Base-by-base conservation (phyloP, 2,113 vertebrate genomes). In the Eolophus roseicapilla region DNA sequence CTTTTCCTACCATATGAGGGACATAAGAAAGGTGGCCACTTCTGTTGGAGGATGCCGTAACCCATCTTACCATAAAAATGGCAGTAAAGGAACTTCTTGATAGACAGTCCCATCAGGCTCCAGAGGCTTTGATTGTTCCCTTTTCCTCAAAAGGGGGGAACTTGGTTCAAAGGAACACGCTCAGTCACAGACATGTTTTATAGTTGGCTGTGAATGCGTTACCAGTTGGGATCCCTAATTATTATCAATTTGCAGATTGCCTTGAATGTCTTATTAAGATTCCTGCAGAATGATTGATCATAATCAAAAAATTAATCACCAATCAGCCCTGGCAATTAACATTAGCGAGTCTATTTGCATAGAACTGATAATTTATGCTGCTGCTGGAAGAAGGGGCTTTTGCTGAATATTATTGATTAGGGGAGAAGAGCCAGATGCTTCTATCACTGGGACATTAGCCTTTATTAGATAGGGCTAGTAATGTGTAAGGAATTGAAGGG, bases 221-320 rank as follows among this genome's bases (percentile, higher is more conserved):
- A 84, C 75, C 3, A 6, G 31, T 96, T 94, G 94, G 78, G 95
- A 96, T 93, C 81, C 67, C 94, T 95, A 87, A 95, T 97, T 97
- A 95, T 97, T 97, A 96, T 55, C 95, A 97, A 95, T 94, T 93
- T 97, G 90, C 88, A 88, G 62, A 95, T 97, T 94, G 60, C 86
- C 87, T 95, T 96, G 93, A 89, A 93, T 88, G 92, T 93, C 96
- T 97, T 97, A 95, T 94, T 96, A 93, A 90, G 90, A 96, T 95
- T 97, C 55, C 20, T 91, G 78, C 2, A 3, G 84, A 96, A 81
- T 97, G 96, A 98, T 97, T 98, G 97, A 97, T 97, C 96, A 97
- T 97, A 98, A 98, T 98, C 70, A 97, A 98, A 98, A 98, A 97
- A 97, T 97, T 97, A 98, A 97, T 98, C 95, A 97, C 97, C 90